Conservation (phyloP, 2,888 invertebrate species). For the Mycalesis mineus region DNA sequence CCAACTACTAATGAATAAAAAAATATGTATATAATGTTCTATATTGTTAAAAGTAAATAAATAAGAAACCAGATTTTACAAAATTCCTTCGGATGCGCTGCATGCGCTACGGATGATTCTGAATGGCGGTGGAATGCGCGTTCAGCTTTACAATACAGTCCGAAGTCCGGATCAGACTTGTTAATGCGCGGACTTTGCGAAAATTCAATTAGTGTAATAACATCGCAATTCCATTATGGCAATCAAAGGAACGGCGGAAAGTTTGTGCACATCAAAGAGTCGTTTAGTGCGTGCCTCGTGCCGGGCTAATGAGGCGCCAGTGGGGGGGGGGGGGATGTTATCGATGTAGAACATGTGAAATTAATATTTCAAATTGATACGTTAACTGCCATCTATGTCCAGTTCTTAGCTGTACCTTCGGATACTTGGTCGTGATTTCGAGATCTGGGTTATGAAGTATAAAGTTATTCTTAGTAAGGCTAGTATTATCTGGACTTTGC, state of each 20-base stretch:
- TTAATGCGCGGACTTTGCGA: conserved; percentile 49
- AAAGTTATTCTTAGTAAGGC: too few relatives aligned
- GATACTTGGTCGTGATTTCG: too few relatives aligned
- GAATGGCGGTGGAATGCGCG: neutral
- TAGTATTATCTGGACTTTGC: too few relatives aligned
- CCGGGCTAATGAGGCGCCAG: conserved; percentile 51
- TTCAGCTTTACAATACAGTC: conserved; percentile 27
- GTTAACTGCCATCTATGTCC: too few relatives aligned
- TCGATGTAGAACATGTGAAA: too few relatives aligned
- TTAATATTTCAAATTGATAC: too few relatives aligned
- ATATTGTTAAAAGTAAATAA: neutral
- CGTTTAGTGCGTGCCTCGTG: conserved; percentile 58
- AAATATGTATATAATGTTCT: too few relatives aligned
- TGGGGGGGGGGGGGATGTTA: conserved; percentile 25
- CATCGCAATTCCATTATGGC: conserved; percentile 70
- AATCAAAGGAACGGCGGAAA: conserved; percentile 73
- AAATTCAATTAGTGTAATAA: conserved; percentile 76
- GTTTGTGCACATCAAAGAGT: conserved; percentile 71
- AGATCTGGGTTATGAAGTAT: too few relatives aligned
- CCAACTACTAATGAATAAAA: too few relatives aligned
- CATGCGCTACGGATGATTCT: neutral
- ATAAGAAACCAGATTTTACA: neutral
- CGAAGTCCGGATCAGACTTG: conserved; percentile 34
- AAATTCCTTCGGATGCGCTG: neutral
- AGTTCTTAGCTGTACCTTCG: too few relatives aligned